Evolutionary conservation across 2,797 vertebrate species (phyloP), one percentile per base, ranked within the genome.

Genomic region (Poecilia picta): DNA sequence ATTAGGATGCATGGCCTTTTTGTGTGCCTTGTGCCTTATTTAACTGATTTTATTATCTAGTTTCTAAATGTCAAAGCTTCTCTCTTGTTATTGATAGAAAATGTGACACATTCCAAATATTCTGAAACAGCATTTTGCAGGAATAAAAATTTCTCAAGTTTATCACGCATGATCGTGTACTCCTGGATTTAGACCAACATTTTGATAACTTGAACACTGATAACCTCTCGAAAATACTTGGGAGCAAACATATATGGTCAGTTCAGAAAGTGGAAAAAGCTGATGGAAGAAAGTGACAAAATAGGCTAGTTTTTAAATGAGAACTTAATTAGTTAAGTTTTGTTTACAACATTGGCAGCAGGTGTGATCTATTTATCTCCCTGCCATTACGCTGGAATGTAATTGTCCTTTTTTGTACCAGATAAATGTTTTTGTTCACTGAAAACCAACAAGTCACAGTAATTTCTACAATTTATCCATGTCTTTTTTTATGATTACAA

Each of bases 31-130:
- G 79, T 87, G n/a, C n/a, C n/a, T n/a, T n/a, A n/a, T n/a, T n/a
- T 64, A 0, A 78, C 47, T 13, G 46, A 81, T 33, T 77, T 81
- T 72, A 41, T 25, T 4, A 55, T 11, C 6, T 4, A 5, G 43
- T 74, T 25, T 13, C 8, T 16, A 62, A 57, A 57, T 57, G 28
- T 62, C 57, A 62, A 31, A 33, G 28, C 57, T 51, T 75, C 45
- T 80, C 57, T 55, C 77, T 72, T 46, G 46, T 74, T 55, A 78
- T 79, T 2, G 46, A 10, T 49, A 82, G 81, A 86, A 71, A 33
- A 82, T 82, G 82, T 82, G 80, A 87, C 31, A 75, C 55, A 33
- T 64, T 47, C 72, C 4, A 70, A 43, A 10, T n/a, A 31, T 18
- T 66, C 47, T 18, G 5, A 76, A 49, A 51, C 23, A 23, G 18